A percentile compares a stretch with the other conserved stretches of the same genome.
These are phyloP conservation scores for Drosophila orosa DNA, from an alignment of 1,140 invertebrate genomes.

Conservation along the genomic window DNA sequence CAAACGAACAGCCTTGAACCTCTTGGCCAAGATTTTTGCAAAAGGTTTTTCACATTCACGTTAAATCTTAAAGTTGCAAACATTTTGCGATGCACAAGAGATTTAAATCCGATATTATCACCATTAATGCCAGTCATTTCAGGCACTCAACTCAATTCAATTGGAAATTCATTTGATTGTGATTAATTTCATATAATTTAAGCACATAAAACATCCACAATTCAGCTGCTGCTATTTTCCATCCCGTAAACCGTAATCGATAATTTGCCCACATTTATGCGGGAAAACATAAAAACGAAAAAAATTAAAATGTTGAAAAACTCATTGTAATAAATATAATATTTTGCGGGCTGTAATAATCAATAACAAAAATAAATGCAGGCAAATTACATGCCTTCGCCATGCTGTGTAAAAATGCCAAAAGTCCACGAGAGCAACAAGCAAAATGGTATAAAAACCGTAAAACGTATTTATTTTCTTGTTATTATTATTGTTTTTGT, in stretches of 20 bases:
- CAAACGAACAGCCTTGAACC: conserved; percentile 43
- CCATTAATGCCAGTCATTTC: conserved; percentile 16
- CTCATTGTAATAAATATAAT: conserved; percentile 27
- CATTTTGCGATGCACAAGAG: neutral
- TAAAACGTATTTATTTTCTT: conserved; percentile 29
- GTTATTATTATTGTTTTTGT: neutral
- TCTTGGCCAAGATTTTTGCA: conserved; percentile 12
- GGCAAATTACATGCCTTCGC: conserved; percentile 31
- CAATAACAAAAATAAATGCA: conserved; percentile 40
- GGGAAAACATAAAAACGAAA: conserved; percentile 2
- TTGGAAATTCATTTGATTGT: conserved; percentile 39
- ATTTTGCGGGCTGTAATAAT: conserved; percentile 28
- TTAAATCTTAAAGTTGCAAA: conserved; percentile 15
- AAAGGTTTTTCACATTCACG: neutral
- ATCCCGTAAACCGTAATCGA: conserved; percentile 15
- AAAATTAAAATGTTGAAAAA: conserved; percentile 2
- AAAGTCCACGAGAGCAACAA: conserved; percentile 25
- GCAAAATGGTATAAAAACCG: conserved; percentile 25
- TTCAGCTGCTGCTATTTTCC: conserved; percentile 6
- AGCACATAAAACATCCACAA: conserved; percentile 22
- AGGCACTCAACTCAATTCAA: conserved; percentile 26
- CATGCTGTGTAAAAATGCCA: conserved; percentile 29
- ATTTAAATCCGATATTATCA: conserved; percentile 17
- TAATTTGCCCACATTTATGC: conserved; percentile 45
- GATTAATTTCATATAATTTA: conserved; percentile 48